Base-by-base conservation (phyloP, 2,113 vertebrate genomes). In the Ictidomys tridecemlineatus region DNA sequence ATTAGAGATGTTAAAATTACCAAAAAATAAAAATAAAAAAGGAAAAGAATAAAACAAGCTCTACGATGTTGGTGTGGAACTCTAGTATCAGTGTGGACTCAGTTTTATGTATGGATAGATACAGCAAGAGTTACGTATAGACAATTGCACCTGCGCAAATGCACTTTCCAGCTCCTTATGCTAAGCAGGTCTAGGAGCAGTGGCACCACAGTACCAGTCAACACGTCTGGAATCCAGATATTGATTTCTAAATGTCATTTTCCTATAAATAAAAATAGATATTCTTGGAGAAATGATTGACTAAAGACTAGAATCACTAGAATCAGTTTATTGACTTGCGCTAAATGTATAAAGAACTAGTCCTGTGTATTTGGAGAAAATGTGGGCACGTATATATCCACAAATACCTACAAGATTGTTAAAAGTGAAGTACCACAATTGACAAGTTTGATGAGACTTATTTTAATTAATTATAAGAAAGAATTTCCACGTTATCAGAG, bases 211-310 rank as follows among this genome's bases (percentile, higher is more conserved):
- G 34, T 37, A 28, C 16, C 7, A 76, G 63, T 22, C 17, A 32
- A 13, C 8, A 63, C 4, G 56, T 12, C 30, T 67, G 37, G n/a
- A 73, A 69, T 18, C 8, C 8, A 4, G 51, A 56, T 61, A 39
- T 70, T 76, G 51, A 94, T 78, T 91, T 90, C 67, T 74, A 80
- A 89, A 28, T 77, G 61, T 4, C 28, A 77, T 37, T 89, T 56
- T 53, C 22, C 37, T 69, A 39, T 61, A 76, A 58, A 82, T 76
- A 32, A 16, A 74, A 67, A 3, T 2, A 37, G 24, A 2, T n/a
- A 74, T 32, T 82, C 1, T 92, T 37, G 5, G 18, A 58, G 37
- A 76, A 77, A 84, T 84, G 72, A 9, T 65, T 84, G 34, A 80
- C 51, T 92, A 24, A 83, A 67, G 11, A 26, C 6, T 63, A 1